Base-by-base conservation (phyloP, 2,888 invertebrate species). In the Chrysodeixis includens region DNA sequence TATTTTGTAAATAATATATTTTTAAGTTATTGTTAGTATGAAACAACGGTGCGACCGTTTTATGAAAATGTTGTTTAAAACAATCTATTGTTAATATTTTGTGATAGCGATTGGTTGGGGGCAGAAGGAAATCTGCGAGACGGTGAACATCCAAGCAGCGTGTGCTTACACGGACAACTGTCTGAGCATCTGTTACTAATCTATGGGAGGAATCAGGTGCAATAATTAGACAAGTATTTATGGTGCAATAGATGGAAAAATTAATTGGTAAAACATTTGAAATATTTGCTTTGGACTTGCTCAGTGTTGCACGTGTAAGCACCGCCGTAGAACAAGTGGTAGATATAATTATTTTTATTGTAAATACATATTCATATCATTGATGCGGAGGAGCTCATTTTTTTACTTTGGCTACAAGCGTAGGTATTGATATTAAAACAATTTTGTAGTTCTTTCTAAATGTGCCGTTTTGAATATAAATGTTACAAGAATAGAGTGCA, bases 1-100 rank as follows among this genome's bases (percentile, higher is more conserved):
- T 60, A 40, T 55, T 51, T 63, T 74, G 74, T 75, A 75, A 63
- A 74, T 74, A 69, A 22, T 62, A 54, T 30, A 58, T 49, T 56
- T 8, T 40, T 74, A 58, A 61, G 49, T 56, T 55, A 35, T 40
- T 51, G 14, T 57, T 51, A 49, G 52, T 44, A 20, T 26, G 53
- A 56, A 35, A 7, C 8, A 46, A 56, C 62, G 72, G 72, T 75
- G 5, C 32, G 53, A 66, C 69, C 72, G 75, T 72, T 60, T 51
- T n/a, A 16, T 52, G 52, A 30, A 69, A 44, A 61, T 55, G 46
- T 60, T 59, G 63, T 76, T 64, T 53, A 30, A 62, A 62, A 68
- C 61, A 61, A 30, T 63, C 46, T 63, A 58, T 58, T 44, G 26
- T 66, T 54, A 18, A n/a, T 49, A 22, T 1, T 22, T 49, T 44